Conservation (phyloP, 2,797 vertebrate genomes). For the Eurystomus glaucurus region DNA sequence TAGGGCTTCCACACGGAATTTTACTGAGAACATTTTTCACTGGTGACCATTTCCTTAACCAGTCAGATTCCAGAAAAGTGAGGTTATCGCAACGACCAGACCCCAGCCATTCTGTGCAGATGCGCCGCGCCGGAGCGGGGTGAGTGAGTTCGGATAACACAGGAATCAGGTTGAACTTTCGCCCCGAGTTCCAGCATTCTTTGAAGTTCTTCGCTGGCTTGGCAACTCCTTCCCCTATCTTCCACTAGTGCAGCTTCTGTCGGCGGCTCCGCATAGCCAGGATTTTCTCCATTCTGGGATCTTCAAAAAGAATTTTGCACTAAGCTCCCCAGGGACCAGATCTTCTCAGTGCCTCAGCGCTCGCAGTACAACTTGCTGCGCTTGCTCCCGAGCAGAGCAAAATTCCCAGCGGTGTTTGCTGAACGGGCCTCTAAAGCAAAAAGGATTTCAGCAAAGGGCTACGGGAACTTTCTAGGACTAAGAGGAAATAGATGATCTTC, state of each 20-base stretch:
- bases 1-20: background rate
- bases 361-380: background rate
- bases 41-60: background rate
- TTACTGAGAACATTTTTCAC: background rate
- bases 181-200: conserved; percentile 30
- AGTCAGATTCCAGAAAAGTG: background rate
- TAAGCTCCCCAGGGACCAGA: conserved; percentile 14
- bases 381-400: background rate
- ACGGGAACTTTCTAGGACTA: background rate
- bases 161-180: conserved; percentile 67
- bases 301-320: conserved; percentile 53
- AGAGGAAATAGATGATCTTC: background rate
- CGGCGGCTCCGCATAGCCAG: conserved; percentile 46
- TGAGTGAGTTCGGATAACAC: background rate
- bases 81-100: background rate
- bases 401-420: conserved; percentile 6
- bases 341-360: background rate
- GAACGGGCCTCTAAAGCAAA: background rate
- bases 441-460: background rate
- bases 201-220: conserved; percentile 60
- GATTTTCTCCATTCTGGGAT: conserved; percentile 51
- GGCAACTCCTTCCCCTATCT: conserved; percentile 51
- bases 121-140: background rate
- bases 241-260: background rate
- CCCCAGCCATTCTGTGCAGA: background rate